Evolutionary conservation across 2,888 invertebrate species (phyloP).

Genomic region (Trissolcus brochymenae): DNA sequence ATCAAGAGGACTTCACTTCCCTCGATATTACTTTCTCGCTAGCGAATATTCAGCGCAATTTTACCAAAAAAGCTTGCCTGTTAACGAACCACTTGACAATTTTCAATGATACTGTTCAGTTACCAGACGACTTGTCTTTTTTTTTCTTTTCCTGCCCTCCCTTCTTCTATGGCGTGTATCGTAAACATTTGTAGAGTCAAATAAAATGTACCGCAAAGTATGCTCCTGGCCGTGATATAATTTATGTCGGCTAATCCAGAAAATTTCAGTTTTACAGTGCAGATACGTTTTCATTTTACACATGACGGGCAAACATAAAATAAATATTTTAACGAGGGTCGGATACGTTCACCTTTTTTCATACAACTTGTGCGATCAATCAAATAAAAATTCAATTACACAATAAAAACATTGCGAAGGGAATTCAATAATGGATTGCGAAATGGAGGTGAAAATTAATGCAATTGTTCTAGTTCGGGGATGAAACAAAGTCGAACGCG

Average conservation of each 20-base stretch:
- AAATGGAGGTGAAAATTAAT: no score
- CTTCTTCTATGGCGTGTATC: not conserved
- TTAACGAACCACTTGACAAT: slow-evolving; percentile 53
- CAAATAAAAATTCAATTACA: slow-evolving; percentile 5
- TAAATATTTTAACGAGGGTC: no score
- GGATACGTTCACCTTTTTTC: no score
- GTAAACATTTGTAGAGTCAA: slow-evolving; percentile 26
- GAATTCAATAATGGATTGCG: no score
- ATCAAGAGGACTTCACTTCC: slow-evolving; percentile 67
- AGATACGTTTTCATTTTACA: no score
- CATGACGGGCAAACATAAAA: no score
- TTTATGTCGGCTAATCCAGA: not conserved
- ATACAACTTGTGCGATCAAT: no score
- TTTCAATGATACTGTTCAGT: slow-evolving; percentile 42
- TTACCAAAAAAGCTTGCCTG: slow-evolving; percentile 41
- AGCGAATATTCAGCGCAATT: slow-evolving; percentile 46
- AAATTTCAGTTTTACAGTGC: no score
- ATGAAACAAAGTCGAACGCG: not conserved
- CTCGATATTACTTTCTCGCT: slow-evolving; percentile 47
- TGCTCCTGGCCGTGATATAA: not conserved
- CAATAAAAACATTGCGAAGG: no score
- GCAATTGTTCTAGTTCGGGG: no score
- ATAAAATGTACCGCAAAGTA: slow-evolving; percentile 2
- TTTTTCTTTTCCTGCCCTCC: slow-evolving; percentile 4
- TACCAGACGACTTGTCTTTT: slow-evolving; percentile 22